Base-by-base conservation (phyloP, 2,888 invertebrate species). In the Trichopria drosophilae region DNA sequence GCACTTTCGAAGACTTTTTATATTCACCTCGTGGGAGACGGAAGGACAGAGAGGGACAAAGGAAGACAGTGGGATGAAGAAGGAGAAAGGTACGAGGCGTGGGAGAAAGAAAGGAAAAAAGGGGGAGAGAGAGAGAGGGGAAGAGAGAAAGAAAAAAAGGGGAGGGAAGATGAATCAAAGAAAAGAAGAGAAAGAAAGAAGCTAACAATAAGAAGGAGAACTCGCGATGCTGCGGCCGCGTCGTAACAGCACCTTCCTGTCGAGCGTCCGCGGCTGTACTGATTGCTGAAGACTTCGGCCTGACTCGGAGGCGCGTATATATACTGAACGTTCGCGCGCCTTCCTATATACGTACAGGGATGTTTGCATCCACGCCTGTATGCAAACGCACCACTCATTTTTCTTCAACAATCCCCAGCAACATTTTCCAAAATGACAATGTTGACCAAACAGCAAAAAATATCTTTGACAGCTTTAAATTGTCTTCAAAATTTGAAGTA, bases 221-320 rank as follows among this genome's bases (percentile, higher is more conserved):
- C n/a, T n/a, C n/a, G 34, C 28, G 35, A 39, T 40, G 32, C 19
- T 20, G 36, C 28, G 40, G 24, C 6, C 22, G 22, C 24, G 42
- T 46, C 35, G 49, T 32, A 42, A 35, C 18, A 47, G 43, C 52
- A 52, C 52, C 52, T 47, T 52, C 40, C 52, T 43, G 52, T 52
- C 39, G 44, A 43, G 47, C 52, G 52, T 52, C 44, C 48, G 52
- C 52, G 47, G 47, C 47, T 52, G 41, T 39, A 52, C 52, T 52
- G 52, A 41, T 41, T 10, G 15, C 12, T 3, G 3, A 13, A 47
- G 10, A 34, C 31, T 20, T 49, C 29, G 31, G 6, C 15, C 23
- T 13, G 40, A n/a, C 24, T 18, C 19, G 20, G 40, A 20, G 40
- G 41, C 37, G 19, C 35, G 12, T 13, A 20, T 32, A 36, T 29